Evolutionary conservation across 2,113 vertebrate species (phyloP).

Genomic region (Tychaedon coryphoeus): DNA sequence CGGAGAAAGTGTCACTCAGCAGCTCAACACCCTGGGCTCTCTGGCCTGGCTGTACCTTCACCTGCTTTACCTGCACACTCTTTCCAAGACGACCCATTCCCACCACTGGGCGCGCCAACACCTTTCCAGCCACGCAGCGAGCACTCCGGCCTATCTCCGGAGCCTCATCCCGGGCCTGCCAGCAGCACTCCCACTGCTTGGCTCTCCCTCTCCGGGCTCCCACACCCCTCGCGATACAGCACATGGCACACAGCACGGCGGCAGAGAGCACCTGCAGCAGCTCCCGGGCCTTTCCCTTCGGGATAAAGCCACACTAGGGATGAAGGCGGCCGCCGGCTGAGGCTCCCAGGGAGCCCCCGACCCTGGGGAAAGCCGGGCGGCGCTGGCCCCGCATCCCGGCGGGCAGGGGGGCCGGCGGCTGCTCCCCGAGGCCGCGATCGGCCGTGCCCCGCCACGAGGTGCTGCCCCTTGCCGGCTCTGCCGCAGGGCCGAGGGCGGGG

Average conservation of each 20-base stretch:
- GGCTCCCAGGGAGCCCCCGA: neutral
- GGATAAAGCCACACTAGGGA: neutral
- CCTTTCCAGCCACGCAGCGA: neutral
- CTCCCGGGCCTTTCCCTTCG: neutral
- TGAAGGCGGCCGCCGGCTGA: too few species aligned
- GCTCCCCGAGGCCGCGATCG: neutral
- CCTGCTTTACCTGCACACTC: neutral
- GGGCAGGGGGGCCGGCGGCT: neutral
- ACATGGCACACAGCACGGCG: neutral
- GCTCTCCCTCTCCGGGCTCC: neutral
- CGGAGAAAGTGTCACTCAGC: rapidly evolving
- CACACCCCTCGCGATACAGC: rapidly evolving
- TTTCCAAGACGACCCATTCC: neutral
- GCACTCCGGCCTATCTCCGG: neutral
- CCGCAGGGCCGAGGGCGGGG: neutral
- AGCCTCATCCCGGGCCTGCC: neutral
- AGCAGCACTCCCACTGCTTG: rapidly evolving
- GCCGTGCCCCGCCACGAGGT: neutral
- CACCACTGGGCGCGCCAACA: rapidly evolving
- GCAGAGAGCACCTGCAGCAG: neutral
- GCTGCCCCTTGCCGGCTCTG: neutral
- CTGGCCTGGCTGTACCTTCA: rapidly evolving
- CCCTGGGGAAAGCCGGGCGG: neutral
- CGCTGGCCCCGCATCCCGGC: neutral
- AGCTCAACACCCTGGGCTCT: neutral